Base-by-base conservation (phyloP, 1,140 invertebrate genomes). In the Gonatopus flavifemur region DNA sequence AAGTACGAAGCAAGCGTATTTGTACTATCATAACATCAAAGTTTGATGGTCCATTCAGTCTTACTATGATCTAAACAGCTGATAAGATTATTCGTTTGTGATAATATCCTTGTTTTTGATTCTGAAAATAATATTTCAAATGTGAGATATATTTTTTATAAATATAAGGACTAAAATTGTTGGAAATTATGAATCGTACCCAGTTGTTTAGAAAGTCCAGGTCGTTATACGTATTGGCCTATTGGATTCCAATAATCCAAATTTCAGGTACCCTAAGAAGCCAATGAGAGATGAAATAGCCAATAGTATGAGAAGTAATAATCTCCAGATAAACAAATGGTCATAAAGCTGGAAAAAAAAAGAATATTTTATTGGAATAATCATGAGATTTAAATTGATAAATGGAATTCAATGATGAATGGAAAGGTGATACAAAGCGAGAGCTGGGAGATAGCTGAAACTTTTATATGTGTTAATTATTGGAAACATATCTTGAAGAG, bases 341-440 rank as follows among this genome's bases (percentile, higher is more conserved):
- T 85, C 82, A 40, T 81, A 82, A 15, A 78, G 72, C 83, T 84
- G 64, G 37, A 82, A 83, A 66, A 55, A 61, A 59, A 66, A 45
- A 54, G 47, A 43, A 37, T 7, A 45, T 53, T 49, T 49, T 10
- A 31, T 40, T 22, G 21, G 25, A 32, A 24, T 33, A 31, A 31
- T 39, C 37, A 5, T 15, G 2, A 48, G 18, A 8, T n/a, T n/a
- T n/a, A n/a, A n/a, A 41, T 21, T 31, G 31, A 31, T 4, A 35
- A 52, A 40, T 38, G 15, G 16, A 42, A 12, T 25, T 22, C 3
- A 13, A 5, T 30, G 30, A 24, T 25, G 30, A 9, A 35, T 12
- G 16, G 4, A 13, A 8, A 40, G 12, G 3, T 30, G 15, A 10
- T 25, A 10, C 9, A 42, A n/a, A 16, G 18, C 19, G 15, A 13